Evolutionary conservation across 2,888 invertebrate species (phyloP), one percentile per base, ranked within the genome.

Genomic region (Drepanosiphum platanoidis): DNA sequence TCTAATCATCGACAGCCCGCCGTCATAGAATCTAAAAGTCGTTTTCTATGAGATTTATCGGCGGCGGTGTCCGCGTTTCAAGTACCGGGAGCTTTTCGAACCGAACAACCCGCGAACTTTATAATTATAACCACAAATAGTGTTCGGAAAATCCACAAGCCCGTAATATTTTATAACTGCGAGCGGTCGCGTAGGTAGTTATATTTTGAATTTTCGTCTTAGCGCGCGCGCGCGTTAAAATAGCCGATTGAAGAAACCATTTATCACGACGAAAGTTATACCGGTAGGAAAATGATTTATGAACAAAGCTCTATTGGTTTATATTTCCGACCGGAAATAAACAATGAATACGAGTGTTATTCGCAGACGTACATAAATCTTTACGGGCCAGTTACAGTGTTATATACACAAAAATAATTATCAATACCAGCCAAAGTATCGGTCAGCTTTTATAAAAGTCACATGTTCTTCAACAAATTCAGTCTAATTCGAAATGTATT

Each of bases 271-370:
- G 34, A 66, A 66, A 42, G 64, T 79, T 79, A 66, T 42, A n/a
- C 42, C 42, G n/a, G 42, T n/a, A 46, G 22, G 1, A 79, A 66
- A 79, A 79, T 79, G 32, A 79, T 79, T 79, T 79, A 79, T 66
- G 66, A 66, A 66, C 78, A 46, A 66, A 42, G 22, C 78, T n/a
- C n/a, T 66, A 42, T 79, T 79, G 78, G 66, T 79, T 42, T 79
- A 79, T 79, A 79, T 79, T 66, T 79, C 78, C 66, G 78, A 79
- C 66, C 66, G 78, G 78, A 79, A 66, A 79, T 66, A 46, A 42
- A 66, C 66, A 42, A 79, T 66, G 66, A 66, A 32, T n/a, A 78
- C 30, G n/a, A 66, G 66, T 79, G 66, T 66, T 66, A 7, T 79
- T 32, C 32, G 42, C 13, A 30, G 64, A 64, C 42, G 30, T 42